Base-by-base conservation (phyloP, 2,797 vertebrate species). In the Sardinella longiceps region DNA sequence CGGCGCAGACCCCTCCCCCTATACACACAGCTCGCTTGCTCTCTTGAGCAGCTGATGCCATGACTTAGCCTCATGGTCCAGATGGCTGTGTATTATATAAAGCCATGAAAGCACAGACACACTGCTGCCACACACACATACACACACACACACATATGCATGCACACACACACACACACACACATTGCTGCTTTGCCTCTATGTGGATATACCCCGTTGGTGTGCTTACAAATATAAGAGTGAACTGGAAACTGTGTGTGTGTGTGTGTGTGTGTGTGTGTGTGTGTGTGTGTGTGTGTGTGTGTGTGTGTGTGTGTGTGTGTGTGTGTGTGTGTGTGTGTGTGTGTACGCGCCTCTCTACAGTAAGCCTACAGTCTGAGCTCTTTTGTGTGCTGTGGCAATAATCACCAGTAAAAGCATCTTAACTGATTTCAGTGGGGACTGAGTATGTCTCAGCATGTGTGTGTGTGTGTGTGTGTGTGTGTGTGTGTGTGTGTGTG, bases 41-140 rank as follows among this genome's bases (percentile, higher is more conserved):
- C 89, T 88, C 90, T 90, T 84, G 85, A 91, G 89, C 90, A 93
- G 90, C 90, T 91, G 90, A 92, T 91, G 91, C 33, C 66, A 39
- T 74, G 66, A 33, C 37, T 74, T 77, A 77, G 70, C 85, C 85
- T 85, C 18, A 80, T 80, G 84, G 80, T 33, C 63, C 81, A 88
- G 85, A 86, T 87, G 87, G 86, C 87, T 83, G 28, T 87, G 88
- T 83, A 89, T 91, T 92, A 92, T 88, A 91, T 91, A 92, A 93
- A 92, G 85, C 37, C 20, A 66, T 80, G 66, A 58, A 80, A 77
- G 39, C 80, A 18, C 81, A 14, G 83, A 85, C 80, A 86, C 80
- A 83, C 81, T 50, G 85, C 80, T 85, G 87, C 87, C 56, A 7
- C 56, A 7, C 56, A 7, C 56, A 9, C 56, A 25, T 23, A n/a